Evolutionary conservation across 2,113 vertebrate genomes (phyloP).

Genomic region (Phrynosoma blainvillii): DNA sequence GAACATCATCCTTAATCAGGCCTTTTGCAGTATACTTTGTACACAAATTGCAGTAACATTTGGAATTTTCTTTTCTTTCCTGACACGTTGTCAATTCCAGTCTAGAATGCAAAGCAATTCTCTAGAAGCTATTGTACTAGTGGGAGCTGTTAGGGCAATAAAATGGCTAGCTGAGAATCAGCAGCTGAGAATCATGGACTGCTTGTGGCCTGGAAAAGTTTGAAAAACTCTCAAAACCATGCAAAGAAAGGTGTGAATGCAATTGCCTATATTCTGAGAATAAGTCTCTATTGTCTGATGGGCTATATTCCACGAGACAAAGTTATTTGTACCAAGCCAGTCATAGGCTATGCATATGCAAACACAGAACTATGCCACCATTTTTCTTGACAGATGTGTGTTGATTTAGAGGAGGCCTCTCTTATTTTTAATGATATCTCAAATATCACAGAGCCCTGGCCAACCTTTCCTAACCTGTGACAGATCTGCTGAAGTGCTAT

Average conservation of each 20-base stretch:
- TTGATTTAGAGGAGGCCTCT: not conserved
- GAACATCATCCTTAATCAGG: not conserved
- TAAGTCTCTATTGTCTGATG: not conserved
- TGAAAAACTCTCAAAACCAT: constrained; percentile 27
- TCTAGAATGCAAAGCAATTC: constrained; percentile 39
- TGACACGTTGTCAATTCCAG: constrained; percentile 30
- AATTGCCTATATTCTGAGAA: not conserved
- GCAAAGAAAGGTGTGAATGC: not conserved
- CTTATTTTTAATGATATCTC: fast-evolving
- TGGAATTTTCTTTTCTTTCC: constrained; percentile 35
- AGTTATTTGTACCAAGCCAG: not conserved
- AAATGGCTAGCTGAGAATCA: constrained; percentile 31
- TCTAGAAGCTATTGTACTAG: constrained; percentile 26
- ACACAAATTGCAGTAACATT: constrained; percentile 29
- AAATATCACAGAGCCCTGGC: not conserved
- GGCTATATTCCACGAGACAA: constrained; percentile 15
- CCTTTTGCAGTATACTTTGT: not conserved
- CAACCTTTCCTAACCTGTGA: not conserved
- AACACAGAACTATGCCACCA: not conserved
- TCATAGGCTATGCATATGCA: constrained; percentile 15
- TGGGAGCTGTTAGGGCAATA: constrained; percentile 36
- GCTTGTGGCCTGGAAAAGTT: constrained; percentile 31
- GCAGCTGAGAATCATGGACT: constrained; percentile 7
- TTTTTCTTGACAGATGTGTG: not conserved
- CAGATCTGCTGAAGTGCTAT: not conserved